Conservation (phyloP, 1,140 invertebrate genomes). For the Temnothorax curvispinosus region DNA sequence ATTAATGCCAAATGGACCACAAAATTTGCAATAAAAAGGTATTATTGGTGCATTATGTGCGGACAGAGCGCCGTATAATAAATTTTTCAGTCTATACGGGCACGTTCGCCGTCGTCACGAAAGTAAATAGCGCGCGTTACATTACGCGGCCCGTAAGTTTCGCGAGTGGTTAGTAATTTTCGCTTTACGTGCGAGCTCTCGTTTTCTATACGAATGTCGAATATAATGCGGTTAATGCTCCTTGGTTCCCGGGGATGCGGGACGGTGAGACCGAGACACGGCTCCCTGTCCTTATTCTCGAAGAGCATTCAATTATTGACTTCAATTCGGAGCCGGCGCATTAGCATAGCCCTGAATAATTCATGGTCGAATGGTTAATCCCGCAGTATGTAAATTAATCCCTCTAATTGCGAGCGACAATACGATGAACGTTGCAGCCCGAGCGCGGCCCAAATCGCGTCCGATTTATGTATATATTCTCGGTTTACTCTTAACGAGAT, state of each 20-base stretch:
- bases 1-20: not conserved
- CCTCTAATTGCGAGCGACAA: conserved; percentile 81
- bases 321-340: conserved; percentile 78
- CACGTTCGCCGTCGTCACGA: not conserved
- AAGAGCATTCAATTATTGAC: conserved; percentile 82
- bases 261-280: not conserved
- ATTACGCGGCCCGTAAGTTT: conserved; percentile 33
- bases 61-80: not conserved
- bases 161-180: conserved; percentile 45
- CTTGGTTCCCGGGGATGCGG: not conserved
- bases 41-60: not conserved
- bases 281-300: conserved; percentile 69
- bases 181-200: conserved; percentile 26
- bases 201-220: conserved; percentile 30
- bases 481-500: conserved; percentile 64
- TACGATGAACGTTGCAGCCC: conserved; percentile 67
- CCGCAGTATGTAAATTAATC: conserved; percentile 80
- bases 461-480: conserved; percentile 74
- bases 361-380: conserved; percentile 81
- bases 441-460: conserved; percentile 30
- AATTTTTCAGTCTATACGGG: conserved; percentile 30
- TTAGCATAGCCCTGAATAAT: conserved; percentile 82
- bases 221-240: conserved; percentile 68
- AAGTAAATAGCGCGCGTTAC: conserved; percentile 48
- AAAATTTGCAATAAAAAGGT: not conserved